Conservation (phyloP, 2,888 invertebrate genomes). For the Sarcophaga variegata region DNA sequence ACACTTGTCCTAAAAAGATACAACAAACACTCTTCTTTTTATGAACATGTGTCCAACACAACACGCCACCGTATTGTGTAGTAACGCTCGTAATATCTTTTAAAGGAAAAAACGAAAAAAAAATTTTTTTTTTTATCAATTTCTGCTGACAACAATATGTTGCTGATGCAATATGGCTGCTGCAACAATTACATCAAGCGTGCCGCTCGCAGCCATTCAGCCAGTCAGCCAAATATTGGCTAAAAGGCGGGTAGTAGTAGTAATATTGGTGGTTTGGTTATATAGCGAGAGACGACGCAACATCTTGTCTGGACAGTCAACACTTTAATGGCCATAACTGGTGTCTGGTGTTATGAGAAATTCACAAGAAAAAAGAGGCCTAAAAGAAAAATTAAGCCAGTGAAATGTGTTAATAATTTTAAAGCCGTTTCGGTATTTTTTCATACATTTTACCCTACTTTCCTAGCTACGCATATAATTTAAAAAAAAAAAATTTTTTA, state of each 20-base stretch:
- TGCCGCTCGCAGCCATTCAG: slow-evolving; percentile 44
- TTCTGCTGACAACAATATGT: not conserved
- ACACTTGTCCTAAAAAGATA: not conserved
- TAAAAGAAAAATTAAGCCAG: not conserved
- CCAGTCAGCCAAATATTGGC: slow-evolving; percentile 1
- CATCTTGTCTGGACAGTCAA: slow-evolving; percentile 32
- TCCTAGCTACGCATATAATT: too few species aligned
- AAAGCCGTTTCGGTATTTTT: not conserved
- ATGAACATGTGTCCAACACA: slow-evolving; percentile 7
- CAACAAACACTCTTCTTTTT: not conserved
- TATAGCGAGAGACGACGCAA: slow-evolving; percentile 11
- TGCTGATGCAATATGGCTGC: slow-evolving; percentile 12
- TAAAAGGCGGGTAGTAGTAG: not conserved
- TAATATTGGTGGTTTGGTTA: not conserved
- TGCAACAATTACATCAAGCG: slow-evolving; percentile 52
- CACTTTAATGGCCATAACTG: slow-evolving; percentile 46
- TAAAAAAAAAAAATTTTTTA: too few species aligned
- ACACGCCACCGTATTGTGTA: too few species aligned
- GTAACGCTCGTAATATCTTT: too few species aligned
- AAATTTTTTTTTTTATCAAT: too few species aligned
- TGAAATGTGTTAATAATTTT: slow-evolving; percentile 5
- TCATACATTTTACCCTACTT: not conserved
- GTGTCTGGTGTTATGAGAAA: slow-evolving; percentile 34
- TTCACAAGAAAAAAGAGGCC: not conserved
- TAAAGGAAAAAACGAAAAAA: too few species aligned